phyloP scores from a whole-genome alignment of 2,797 vertebrate species.

The Ceryle rudis region DNA sequence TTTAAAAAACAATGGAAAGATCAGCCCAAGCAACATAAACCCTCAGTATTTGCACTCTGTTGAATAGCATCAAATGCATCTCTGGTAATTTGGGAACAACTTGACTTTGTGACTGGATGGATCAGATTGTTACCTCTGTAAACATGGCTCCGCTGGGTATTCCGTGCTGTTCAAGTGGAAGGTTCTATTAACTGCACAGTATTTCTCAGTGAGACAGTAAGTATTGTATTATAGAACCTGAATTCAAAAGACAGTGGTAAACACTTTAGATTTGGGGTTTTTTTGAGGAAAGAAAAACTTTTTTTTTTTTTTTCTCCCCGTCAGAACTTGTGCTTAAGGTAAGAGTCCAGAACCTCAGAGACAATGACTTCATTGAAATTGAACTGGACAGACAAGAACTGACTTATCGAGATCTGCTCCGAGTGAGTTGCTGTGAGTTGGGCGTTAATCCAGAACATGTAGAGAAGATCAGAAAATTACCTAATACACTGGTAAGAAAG shows the following conservation, averaged over 20 bases:
- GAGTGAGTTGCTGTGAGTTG: constrained; percentile 89
- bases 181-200: background rate
- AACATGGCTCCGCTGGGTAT: background rate
- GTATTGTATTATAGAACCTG: background rate
- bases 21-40: background rate
- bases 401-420: constrained; percentile 88
- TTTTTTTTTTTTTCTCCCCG: background rate
- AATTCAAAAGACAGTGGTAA: background rate
- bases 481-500: constrained; percentile 92
- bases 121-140: background rate
- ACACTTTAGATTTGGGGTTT: background rate
- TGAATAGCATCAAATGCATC: background rate
- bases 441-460: constrained; percentile 87
- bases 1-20: background rate
- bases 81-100: background rate
- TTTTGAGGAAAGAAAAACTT: background rate
- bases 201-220: background rate
- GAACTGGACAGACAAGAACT: constrained; percentile 91
- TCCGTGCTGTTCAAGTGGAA: background rate
- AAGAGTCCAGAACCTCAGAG: constrained; percentile 88
- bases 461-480: constrained; percentile 92
- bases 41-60: background rate
- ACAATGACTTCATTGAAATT: constrained; percentile 94
- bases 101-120: background rate
- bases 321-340: constrained; percentile 92